Percentiles rank a stretch among this genome's conserved stretches.
These are phyloP conservation scores for Cyclura pinguis DNA, from an alignment of 2,797 vertebrate species.

Conservation along the genomic window DNA sequence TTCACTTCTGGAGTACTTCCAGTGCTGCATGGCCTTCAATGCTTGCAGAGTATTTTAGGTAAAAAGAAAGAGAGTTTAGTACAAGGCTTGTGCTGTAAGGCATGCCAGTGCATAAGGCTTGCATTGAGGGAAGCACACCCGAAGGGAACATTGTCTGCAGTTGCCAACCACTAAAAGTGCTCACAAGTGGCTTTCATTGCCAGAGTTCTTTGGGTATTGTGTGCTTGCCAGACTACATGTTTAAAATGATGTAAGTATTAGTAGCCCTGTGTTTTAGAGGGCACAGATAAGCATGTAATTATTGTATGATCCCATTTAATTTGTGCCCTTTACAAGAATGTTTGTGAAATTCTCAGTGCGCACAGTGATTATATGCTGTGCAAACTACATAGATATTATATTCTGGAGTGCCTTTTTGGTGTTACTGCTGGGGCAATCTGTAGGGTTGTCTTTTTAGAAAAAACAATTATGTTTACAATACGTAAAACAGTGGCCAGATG, in stretches of 20 bases:
- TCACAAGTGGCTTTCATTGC: constrained; percentile 47
- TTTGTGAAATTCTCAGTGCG: constrained; percentile 68
- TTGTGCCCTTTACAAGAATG: constrained; percentile 67
- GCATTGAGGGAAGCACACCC: constrained; percentile 25
- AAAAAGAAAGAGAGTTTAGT: constrained; percentile 55
- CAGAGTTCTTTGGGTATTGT: constrained; percentile 50
- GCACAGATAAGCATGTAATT: constrained; percentile 62
- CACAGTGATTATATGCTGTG: constrained; percentile 69
- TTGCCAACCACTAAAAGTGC: constrained; percentile 55
- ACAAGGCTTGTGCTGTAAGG: constrained; percentile 56
- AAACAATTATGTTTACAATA: constrained; percentile 56
- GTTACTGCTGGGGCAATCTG: constrained; percentile 70
- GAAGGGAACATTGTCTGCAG: constrained; percentile 61
- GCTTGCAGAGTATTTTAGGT: constrained; percentile 45
- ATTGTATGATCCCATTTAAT: constrained; percentile 69
- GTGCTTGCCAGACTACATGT: constrained; percentile 16
- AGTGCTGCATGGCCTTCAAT: constrained; percentile 27
- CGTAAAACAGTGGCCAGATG: constrained; percentile 58
- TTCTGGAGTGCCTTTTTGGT: constrained; percentile 58
- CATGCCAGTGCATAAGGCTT: constrained; percentile 45
- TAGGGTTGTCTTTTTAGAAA: constrained; percentile 53
- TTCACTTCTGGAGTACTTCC: constrained; percentile 14
- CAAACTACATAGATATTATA: constrained; percentile 57
- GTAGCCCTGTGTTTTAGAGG: constrained; percentile 25
- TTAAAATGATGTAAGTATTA: constrained; percentile 26